These are phyloP conservation scores for Acrocephalus arundinaceus DNA, from an alignment of 2,113 vertebrate species.

Conservation along the genomic window DNA sequence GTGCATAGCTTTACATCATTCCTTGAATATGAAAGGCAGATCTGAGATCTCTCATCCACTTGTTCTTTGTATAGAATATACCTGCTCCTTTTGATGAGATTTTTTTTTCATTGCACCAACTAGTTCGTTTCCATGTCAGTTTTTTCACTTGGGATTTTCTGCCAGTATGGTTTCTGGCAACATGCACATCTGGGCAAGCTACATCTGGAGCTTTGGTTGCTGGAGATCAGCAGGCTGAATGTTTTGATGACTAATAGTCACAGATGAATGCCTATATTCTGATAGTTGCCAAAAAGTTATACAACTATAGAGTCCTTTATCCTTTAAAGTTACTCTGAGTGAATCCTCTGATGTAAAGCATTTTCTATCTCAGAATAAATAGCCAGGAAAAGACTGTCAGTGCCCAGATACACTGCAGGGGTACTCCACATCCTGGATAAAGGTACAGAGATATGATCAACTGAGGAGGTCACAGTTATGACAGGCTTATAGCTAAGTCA, in stretches of 20 bases:
- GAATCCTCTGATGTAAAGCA: neutral
- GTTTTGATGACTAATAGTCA: slow-evolving; percentile 43
- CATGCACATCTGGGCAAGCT: neutral
- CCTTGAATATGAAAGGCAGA: neutral
- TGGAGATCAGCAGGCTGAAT: neutral
- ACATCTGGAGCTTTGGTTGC: neutral
- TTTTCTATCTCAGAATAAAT: neutral
- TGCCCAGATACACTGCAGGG: neutral
- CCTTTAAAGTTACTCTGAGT: neutral
- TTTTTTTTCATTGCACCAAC: neutral
- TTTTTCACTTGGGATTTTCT: neutral
- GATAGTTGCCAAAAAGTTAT: neutral
- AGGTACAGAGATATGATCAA: neutral
- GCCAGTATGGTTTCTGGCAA: neutral
- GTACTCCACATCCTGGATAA: neutral
- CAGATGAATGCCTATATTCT: slow-evolving; percentile 2
- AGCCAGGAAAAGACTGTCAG: neutral
- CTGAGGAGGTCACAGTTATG: neutral
- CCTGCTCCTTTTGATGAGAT: neutral
- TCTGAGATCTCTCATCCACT: neutral
- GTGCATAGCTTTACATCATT: neutral
- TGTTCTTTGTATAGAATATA: neutral
- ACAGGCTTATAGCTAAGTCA: neutral
- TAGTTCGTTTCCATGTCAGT: neutral
- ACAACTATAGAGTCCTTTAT: neutral